A percentile compares a stretch with the other conserved stretches of the same genome.
These are phyloP conservation scores for Hirtodrosophila confusa DNA, from an alignment of 2,888 invertebrate species.

Conservation along the genomic window DNA sequence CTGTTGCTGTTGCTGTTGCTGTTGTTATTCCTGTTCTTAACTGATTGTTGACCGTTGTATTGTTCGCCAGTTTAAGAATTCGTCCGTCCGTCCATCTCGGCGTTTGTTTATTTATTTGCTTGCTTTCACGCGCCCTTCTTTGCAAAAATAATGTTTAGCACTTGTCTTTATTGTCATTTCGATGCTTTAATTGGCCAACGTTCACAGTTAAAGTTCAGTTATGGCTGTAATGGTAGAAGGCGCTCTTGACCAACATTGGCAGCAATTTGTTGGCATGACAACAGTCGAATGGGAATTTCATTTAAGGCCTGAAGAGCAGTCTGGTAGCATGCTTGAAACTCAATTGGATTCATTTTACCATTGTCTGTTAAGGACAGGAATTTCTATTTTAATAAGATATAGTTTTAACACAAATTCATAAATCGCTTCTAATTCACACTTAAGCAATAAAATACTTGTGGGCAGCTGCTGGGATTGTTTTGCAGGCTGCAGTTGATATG, in stretches of 20 bases:
- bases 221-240: slow-evolving; percentile 1
- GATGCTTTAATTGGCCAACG: slow-evolving; percentile 62
- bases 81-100: slow-evolving; percentile 21
- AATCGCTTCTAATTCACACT: too few species aligned
- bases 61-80: slow-evolving; percentile 31
- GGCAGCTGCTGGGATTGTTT: neutral
- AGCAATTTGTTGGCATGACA: slow-evolving; percentile 8
- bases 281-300: neutral
- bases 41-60: slow-evolving; percentile 63
- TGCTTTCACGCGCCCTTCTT: slow-evolving; percentile 31
- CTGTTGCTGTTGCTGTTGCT: slow-evolving; percentile 16
- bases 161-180: slow-evolving; percentile 52
- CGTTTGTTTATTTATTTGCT: slow-evolving; percentile 64
- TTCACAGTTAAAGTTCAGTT: slow-evolving; percentile 17
- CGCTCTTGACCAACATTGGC: slow-evolving; percentile 11
- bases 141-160: slow-evolving; percentile 27
- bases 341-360: too few species aligned
- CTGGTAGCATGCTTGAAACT: too few species aligned
- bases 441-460: too few species aligned
- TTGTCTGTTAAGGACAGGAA: too few species aligned
- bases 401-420: too few species aligned
- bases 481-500: too few species aligned
- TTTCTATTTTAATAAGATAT: too few species aligned
- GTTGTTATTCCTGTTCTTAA: slow-evolving; percentile 34
- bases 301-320: too few species aligned